phyloP scores from a whole-genome alignment of 2,113 vertebrate genomes.

The Crotalus helleri region DNA sequence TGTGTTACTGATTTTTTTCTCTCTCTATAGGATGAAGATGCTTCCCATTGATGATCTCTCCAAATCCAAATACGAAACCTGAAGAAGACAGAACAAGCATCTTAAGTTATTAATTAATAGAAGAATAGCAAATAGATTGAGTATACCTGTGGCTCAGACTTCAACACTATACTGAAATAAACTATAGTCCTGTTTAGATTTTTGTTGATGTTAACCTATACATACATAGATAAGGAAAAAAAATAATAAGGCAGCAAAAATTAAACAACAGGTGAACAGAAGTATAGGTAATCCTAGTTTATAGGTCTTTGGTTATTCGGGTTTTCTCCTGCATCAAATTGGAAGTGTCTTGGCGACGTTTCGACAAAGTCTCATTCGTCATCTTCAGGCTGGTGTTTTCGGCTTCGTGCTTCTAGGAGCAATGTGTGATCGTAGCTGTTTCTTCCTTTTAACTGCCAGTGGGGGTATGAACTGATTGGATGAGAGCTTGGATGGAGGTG shows the following conservation, averaged over 20 bases:
- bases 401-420: too few relatives aligned
- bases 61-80: background rate
- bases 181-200: background rate
- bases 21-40: background rate
- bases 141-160: background rate
- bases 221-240: background rate
- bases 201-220: background rate
- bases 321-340: too few relatives aligned
- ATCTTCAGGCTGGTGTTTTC: too few relatives aligned
- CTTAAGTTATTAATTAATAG: background rate
- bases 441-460: too few relatives aligned
- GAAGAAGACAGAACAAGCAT: background rate
- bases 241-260: background rate
- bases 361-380: too few relatives aligned
- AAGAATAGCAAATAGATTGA: background rate
- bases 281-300: background rate
- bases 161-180: background rate
- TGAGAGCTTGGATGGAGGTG: too few relatives aligned
- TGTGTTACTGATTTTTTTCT: background rate
- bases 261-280: background rate
- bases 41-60: background rate
- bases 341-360: too few relatives aligned
- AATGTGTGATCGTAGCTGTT: too few relatives aligned
- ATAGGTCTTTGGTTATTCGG: too few relatives aligned
- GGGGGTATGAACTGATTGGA: too few relatives aligned